A percentile compares a stretch with the other conserved stretches of the same genome.
Evolutionary conservation across 1,140 invertebrate genomes (phyloP).

Genomic region (Drosophila orena): DNA sequence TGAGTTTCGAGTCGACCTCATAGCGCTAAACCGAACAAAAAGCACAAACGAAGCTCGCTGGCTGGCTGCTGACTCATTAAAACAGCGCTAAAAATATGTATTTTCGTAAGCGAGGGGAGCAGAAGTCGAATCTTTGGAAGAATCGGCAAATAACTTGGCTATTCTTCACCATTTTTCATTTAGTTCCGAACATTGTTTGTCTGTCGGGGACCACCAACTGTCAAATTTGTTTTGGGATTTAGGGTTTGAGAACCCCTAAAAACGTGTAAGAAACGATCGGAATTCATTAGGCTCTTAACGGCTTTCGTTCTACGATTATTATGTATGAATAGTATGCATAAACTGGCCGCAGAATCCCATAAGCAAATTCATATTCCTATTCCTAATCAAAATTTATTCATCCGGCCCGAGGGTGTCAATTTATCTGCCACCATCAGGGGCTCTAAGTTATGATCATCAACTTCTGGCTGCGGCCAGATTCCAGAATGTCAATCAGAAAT

Average conservation of each 20-base stretch:
- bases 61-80: conserved; percentile 73
- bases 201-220: conserved; percentile 34
- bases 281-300: conserved; percentile 75
- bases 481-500: conserved; percentile 68
- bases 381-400: conserved; percentile 71
- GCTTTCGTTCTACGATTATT: conserved; percentile 63
- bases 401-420: conserved; percentile 70
- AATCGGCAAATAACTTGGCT: conserved; percentile 16
- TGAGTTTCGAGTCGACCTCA: conserved; percentile 64
- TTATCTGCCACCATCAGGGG: conserved; percentile 66
- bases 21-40: conserved; percentile 43
- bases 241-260: not conserved
- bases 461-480: conserved; percentile 31
- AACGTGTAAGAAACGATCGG: conserved; percentile 60
- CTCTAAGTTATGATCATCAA: conserved; percentile 47
- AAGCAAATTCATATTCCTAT: conserved; percentile 6
- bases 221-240: conserved; percentile 25
- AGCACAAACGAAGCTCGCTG: conserved; percentile 52
- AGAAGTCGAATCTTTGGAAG: conserved; percentile 1
- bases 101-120: conserved; percentile 20
- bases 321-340: conserved; percentile 41
- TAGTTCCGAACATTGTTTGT: conserved; percentile 43
- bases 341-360: conserved; percentile 26
- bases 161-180: conserved; percentile 61
- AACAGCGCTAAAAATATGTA: conserved; percentile 62